phyloP scores from a whole-genome alignment of 2,113 vertebrate species.

The Laterallus jamaicensis region DNA sequence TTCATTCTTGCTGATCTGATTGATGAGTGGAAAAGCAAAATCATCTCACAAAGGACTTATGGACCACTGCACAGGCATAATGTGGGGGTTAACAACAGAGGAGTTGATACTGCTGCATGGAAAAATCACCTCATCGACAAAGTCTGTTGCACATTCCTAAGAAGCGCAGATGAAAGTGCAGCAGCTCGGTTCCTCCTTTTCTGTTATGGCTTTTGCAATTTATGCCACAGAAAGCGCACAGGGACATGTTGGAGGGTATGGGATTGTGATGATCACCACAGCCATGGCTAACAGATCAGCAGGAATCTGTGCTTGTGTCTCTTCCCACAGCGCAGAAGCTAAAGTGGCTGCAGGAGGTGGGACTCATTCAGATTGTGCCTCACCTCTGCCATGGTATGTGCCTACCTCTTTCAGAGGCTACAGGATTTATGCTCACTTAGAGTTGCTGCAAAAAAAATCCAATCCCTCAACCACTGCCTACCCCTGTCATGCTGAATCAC shows the following conservation, averaged over 20 bases:
- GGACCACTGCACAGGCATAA: neutral
- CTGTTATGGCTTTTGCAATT: neutral
- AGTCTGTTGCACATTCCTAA: accelerated
- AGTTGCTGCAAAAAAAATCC: neutral
- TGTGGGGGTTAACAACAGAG: neutral
- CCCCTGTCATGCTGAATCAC: neutral
- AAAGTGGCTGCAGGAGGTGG: neutral
- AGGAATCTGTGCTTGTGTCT: neutral
- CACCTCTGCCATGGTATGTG: accelerated
- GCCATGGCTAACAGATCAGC: accelerated
- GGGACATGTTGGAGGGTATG: neutral
- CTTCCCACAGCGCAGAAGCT: neutral
- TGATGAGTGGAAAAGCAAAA: neutral
- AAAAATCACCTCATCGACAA: neutral
- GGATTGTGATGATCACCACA: neutral
- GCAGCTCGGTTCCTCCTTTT: neutral
- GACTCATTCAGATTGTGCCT: neutral
- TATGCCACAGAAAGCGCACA: neutral
- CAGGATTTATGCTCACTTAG: neutral
- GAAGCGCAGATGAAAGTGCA: neutral
- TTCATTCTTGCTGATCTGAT: neutral
- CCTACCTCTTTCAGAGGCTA: neutral
- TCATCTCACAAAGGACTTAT: neutral
- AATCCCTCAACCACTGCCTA: neutral
- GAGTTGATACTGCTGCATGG: neutral